phyloP scores from a whole-genome alignment of 2,888 invertebrate species.

The Lymantria dispar region DNA sequence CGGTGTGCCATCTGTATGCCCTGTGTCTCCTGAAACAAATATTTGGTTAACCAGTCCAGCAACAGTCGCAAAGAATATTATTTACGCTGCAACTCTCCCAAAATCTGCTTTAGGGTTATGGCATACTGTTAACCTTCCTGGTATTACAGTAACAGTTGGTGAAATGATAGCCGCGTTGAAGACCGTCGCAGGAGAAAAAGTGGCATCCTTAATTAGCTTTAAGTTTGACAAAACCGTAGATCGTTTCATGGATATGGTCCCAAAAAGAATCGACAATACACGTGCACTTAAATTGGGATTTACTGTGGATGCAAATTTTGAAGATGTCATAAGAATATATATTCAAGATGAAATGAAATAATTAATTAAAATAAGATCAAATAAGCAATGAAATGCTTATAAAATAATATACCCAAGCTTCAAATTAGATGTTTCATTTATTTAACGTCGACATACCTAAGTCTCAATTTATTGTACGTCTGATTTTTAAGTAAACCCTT shows the following conservation, averaged over 20 bases:
- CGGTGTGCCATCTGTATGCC: slow-evolving; percentile 46
- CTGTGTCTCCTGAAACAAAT: slow-evolving; percentile 48
- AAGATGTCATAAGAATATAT: slow-evolving; percentile 52
- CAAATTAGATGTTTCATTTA: too few species aligned
- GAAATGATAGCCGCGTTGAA: slow-evolving; percentile 56
- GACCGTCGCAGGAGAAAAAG: slow-evolving; percentile 49
- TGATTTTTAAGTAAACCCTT: too few species aligned
- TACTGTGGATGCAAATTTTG: slow-evolving; percentile 48
- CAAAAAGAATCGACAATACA: slow-evolving; percentile 53
- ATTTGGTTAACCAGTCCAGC: slow-evolving; percentile 62
- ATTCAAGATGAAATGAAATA: slow-evolving; percentile 32
- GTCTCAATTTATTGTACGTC: too few species aligned
- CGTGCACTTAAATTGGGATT: slow-evolving; percentile 60
- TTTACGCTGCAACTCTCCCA: slow-evolving; percentile 49
- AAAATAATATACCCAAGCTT: too few species aligned
- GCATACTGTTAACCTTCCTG: slow-evolving; percentile 60
- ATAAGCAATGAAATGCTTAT: too few species aligned
- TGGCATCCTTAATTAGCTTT: slow-evolving; percentile 47
- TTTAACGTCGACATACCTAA: too few species aligned
- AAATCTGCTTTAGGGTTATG: slow-evolving; percentile 42
- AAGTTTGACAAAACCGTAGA: slow-evolving; percentile 46
- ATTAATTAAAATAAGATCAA: too few species aligned
- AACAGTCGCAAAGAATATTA: slow-evolving; percentile 52
- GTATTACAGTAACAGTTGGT: slow-evolving; percentile 50
- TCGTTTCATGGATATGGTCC: slow-evolving; percentile 54